These are phyloP conservation scores for Apodemia duryi DNA, from an alignment of 2,888 invertebrate genomes.

Conservation along the genomic window DNA sequence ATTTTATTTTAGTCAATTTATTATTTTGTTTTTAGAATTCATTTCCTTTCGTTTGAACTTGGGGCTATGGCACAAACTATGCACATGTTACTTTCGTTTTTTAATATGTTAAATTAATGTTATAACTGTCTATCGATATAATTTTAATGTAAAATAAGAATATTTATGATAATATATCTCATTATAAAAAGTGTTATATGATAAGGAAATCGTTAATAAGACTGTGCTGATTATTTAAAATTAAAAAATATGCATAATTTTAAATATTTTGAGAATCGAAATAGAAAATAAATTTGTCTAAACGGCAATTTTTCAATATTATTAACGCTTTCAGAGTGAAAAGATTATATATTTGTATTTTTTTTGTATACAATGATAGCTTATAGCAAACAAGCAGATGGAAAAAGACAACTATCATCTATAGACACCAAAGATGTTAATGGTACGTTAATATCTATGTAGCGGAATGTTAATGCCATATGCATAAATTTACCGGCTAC, in stretches of 20 bases:
- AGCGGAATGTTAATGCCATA: too few relatives aligned
- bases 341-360: too few relatives aligned
- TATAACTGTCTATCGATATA: background rate
- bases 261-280: slow-evolving; percentile 22
- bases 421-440: too few relatives aligned
- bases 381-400: too few relatives aligned
- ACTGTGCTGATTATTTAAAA: slow-evolving; percentile 7
- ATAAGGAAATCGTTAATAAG: slow-evolving; percentile 13
- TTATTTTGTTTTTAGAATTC: background rate
- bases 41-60: background rate
- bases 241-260: background rate
- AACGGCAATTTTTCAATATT: too few relatives aligned
- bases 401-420: too few relatives aligned
- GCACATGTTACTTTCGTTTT: background rate
- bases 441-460: too few relatives aligned
- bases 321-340: too few relatives aligned
- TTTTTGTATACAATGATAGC: too few relatives aligned
- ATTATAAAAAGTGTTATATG: background rate
- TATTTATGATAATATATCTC: slow-evolving; percentile 14
- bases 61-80: background rate
- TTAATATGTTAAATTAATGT: background rate
- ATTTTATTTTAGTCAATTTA: background rate
- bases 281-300: background rate
- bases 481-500: too few relatives aligned
- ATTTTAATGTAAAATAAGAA: slow-evolving; percentile 14